These are phyloP conservation scores for Mastomys coucha DNA, from an alignment of 2,113 vertebrate species.

Conservation along the genomic window DNA sequence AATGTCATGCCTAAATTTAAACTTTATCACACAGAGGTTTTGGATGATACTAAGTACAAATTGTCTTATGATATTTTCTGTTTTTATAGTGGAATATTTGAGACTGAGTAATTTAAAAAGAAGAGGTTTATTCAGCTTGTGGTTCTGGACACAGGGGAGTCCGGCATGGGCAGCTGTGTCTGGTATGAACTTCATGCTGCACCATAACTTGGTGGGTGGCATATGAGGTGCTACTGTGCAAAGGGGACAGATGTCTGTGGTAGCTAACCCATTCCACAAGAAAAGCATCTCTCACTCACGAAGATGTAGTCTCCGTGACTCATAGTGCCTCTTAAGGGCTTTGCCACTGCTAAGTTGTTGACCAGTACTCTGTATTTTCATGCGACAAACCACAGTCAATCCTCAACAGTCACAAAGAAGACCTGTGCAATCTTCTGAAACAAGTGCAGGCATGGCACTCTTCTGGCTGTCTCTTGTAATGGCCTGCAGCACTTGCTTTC, in stretches of 20 bases:
- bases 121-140: not conserved
- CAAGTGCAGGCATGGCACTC: not conserved
- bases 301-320: not conserved
- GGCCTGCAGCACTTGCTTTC: not conserved
- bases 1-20: slow-evolving; percentile 17
- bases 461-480: not conserved
- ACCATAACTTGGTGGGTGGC: not conserved
- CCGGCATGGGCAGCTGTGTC: not conserved
- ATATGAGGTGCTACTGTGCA: not conserved
- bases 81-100: not conserved
- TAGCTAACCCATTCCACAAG: not conserved
- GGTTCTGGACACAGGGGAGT: not conserved
- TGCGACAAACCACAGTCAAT: not conserved
- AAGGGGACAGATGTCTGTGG: not conserved
- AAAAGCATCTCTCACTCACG: not conserved
- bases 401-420: not conserved
- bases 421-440: not conserved
- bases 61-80: not conserved
- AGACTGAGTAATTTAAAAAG: not conserved
- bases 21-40: not conserved
- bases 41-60: not conserved
- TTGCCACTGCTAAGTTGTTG: not conserved
- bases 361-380: not conserved
- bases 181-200: not conserved
- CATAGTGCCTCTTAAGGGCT: not conserved